These are phyloP conservation scores for Drosophila parvula DNA, from an alignment of 1,140 invertebrate genomes.

Conservation along the genomic window DNA sequence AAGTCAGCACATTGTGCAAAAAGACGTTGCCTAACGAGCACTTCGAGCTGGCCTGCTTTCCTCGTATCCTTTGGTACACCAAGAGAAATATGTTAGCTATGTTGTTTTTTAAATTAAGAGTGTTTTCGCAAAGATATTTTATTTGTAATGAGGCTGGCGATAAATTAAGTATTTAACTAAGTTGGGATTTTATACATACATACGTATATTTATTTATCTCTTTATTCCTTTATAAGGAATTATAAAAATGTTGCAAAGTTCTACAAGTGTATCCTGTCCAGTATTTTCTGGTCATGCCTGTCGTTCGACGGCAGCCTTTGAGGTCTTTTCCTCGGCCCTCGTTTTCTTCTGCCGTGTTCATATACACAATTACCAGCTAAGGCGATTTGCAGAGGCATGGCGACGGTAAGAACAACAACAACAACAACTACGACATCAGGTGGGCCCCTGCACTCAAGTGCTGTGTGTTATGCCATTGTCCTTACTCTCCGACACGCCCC, in stretches of 20 bases:
- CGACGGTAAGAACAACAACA: constrained; percentile 31
- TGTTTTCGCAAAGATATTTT: too few relatives aligned
- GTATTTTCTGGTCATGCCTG: constrained; percentile 23
- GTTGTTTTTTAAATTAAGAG: too few relatives aligned
- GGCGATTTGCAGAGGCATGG: constrained; percentile 72
- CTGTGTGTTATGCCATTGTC: constrained; percentile 68
- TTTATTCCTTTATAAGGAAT: not conserved
- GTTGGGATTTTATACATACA: too few relatives aligned
- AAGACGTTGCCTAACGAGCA: constrained; percentile 77
- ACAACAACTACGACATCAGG: constrained; percentile 53
- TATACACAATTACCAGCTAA: constrained; percentile 81
- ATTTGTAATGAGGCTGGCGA: too few relatives aligned
- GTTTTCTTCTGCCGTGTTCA: constrained; percentile 59
- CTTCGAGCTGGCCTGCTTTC: constrained; percentile 19
- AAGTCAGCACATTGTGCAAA: constrained; percentile 72
- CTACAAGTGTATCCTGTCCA: constrained; percentile 19
- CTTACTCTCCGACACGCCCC: constrained; percentile 33
- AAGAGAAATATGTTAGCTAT: not conserved
- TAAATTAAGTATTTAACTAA: too few relatives aligned
- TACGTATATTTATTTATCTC: too few relatives aligned
- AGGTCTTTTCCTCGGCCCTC: constrained; percentile 27
- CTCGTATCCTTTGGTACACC: constrained; percentile 10
- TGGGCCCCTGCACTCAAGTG: constrained; percentile 71
- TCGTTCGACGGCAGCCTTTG: constrained; percentile 24
- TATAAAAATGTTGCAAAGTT: not conserved